Evolutionary conservation across 2,113 vertebrate genomes (phyloP), one percentile per base, ranked within the genome.

Genomic region (Fulmarus glacialis): DNA sequence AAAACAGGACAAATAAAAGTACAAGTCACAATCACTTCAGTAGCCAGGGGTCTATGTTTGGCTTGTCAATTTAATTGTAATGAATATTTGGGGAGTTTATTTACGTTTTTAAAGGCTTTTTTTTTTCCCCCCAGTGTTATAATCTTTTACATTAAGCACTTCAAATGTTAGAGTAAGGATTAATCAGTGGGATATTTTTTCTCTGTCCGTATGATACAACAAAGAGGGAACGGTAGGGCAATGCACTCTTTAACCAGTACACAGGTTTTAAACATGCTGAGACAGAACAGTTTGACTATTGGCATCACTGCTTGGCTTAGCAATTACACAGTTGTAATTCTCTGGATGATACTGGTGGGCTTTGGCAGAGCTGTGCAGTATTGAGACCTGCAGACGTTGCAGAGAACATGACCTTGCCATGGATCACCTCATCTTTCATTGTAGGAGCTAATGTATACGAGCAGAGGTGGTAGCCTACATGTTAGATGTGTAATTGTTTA

Each of bases 261-360:
- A 75, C 9, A 48, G 12, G 6, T 67, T 67, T 97, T 80, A 79
- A 81, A 48, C n/a, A 50, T 62, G 71, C 22, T 89, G 71, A 70
- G 82, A 89, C 50, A 87, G 43, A 87, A 85, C 20, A 89, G 36
- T 77, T 89, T 89, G 59, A 85, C 21, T 72, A 27, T 36, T 89
- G 89, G 82, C 45, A 79, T 82, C 23, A 11, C 48, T 93, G 70
- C 58, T 84, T 95, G 86, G 77, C 43, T 87, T 82, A 66, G 83
- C 86, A 94, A 88, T 74, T 87, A 74, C 55, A 92, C 34, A 74
- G 95, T 75, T 38, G 15, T 79, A 92, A 91, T 82, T 80, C 56
- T 91, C 68, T 82, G 62, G 79, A 47, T 84, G 86, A 93, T n/a
- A 40, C 56, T 55, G 71, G 90, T 67, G 71, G 56, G 72, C 43